Evolutionary conservation across 2,113 vertebrate genomes (phyloP), one percentile per base, ranked within the genome.

Genomic region (Cebidichthys violaceus): DNA sequence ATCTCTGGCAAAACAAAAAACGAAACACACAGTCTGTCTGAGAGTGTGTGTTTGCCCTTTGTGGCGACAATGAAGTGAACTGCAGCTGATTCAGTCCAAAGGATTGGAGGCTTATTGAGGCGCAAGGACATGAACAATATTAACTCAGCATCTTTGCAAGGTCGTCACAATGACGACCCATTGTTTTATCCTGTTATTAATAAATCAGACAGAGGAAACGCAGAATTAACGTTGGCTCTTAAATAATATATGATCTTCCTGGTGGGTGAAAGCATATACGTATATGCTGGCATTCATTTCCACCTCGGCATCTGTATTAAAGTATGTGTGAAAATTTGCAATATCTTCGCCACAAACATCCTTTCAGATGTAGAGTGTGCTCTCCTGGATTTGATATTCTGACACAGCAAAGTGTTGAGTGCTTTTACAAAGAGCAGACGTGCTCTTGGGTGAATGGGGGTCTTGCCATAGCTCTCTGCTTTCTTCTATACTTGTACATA

Each of bases 381-480:
- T 60, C 52, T 62, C 43, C 62, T 55, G 65, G 62, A 47, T 50
- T 52, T 70, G 22, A 82, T 71, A 37, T 33, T 72, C 47, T 73
- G 55, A 76, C 68, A 47, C 6, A 6, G 31, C 3, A 69, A 76
- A 80, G 57, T 7, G 54, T 33, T 6, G 59, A 82, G 79, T 79
- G 64, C 74, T 73, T 85, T 77, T 50, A 10, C 68, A 64, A 70
- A 80, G 57, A 65, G 62, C 55, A 79, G 22, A 75, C 43, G 57
- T 27, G 57, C 62, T 54, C 33, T 22, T 10, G 52, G 59, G 65
- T 69, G 65, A 79, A 29, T 9, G 31, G 61, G 7, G 6, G 52
- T 59, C 65, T 45, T 24, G 41, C 37, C 17, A 24, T 47, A 15
- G n/a, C 29, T 0, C 4, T 72, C 15, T 22, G 29, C 61, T 31